Percentiles rank a stretch among this genome's conserved stretches.
Evolutionary conservation across 2,888 invertebrate genomes (phyloP).

Genomic region (Amblyteles armatorius): DNA sequence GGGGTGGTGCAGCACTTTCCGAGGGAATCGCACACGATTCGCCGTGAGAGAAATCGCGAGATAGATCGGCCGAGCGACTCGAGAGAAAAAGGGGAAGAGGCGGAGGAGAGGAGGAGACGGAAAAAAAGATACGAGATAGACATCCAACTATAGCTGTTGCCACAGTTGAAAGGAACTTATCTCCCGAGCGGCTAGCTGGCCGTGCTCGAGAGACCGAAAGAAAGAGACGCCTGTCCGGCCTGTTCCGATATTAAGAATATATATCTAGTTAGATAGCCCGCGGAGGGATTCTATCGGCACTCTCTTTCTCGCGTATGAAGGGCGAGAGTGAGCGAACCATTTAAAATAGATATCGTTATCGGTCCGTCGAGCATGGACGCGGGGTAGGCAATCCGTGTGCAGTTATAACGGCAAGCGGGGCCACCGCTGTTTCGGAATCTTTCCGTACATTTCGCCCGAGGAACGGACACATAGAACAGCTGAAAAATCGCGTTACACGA

Average conservation of each 20-base stretch:
- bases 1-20: constrained; percentile 48
- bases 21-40: constrained; percentile 60
- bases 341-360: constrained; percentile 82
- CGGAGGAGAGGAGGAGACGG: constrained; percentile 8
- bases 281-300: constrained; percentile 71
- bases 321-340: constrained; percentile 74
- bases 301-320: constrained; percentile 72
- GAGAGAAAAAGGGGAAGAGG: constrained; percentile 2
- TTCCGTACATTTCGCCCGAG: constrained; percentile 33
- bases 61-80: constrained; percentile 37
- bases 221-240: constrained; percentile 68
- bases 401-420: neutral
- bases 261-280: constrained; percentile 76
- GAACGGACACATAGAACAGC: constrained; percentile 1
- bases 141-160: constrained; percentile 31
- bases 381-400: constrained; percentile 13
- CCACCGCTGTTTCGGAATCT: neutral
- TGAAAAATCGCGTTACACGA: constrained; percentile 26
- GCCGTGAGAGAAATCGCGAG: constrained; percentile 61
- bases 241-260: constrained; percentile 81
- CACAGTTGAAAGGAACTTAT: constrained; percentile 68
- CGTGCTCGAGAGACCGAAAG: constrained; percentile 27
- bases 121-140: constrained; percentile 20
- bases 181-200: constrained; percentile 18
- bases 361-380: constrained; percentile 39